Conservation (phyloP, 2,797 vertebrate species). For the Antennarius maculatus region DNA sequence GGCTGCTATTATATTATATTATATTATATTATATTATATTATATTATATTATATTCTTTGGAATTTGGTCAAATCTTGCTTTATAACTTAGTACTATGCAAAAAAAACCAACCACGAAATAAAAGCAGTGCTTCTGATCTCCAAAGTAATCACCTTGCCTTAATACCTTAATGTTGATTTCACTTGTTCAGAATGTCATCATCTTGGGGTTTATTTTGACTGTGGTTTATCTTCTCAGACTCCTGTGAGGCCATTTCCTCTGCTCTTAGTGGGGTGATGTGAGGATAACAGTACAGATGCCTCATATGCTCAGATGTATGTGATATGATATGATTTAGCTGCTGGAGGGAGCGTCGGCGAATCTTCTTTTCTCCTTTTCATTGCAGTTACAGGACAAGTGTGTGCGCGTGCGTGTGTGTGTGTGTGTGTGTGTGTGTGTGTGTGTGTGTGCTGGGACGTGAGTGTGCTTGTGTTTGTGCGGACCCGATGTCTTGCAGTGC, state of each 20-base stretch:
- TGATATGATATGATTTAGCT: slow-evolving; percentile 80
- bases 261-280: slow-evolving; percentile 64
- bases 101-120: too few relatives aligned
- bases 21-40: too few relatives aligned
- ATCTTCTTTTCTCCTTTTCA: slow-evolving; percentile 66
- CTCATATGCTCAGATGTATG: slow-evolving; percentile 74
- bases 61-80: too few relatives aligned
- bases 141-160: background rate
- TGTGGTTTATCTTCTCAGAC: slow-evolving; percentile 29
- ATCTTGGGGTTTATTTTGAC: slow-evolving; percentile 30
- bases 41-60: too few relatives aligned
- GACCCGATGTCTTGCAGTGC: slow-evolving; percentile 61
- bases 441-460: slow-evolving; percentile 23
- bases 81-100: too few relatives aligned
- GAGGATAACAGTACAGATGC: slow-evolving; percentile 77
- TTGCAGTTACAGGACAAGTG: slow-evolving; percentile 59
- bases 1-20: too few relatives aligned
- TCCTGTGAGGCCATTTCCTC: slow-evolving; percentile 50
- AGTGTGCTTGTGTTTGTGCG: slow-evolving; percentile 21
- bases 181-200: slow-evolving; percentile 25
- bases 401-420: slow-evolving; percentile 12
- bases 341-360: slow-evolving; percentile 66
- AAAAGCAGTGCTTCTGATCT: background rate
- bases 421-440: slow-evolving; percentile 34
- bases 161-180: slow-evolving; percentile 14